Percentiles rank a stretch among this genome's conserved stretches.
phyloP scores from a whole-genome alignment of 2,797 vertebrate genomes.

The Sus cebifrons region DNA sequence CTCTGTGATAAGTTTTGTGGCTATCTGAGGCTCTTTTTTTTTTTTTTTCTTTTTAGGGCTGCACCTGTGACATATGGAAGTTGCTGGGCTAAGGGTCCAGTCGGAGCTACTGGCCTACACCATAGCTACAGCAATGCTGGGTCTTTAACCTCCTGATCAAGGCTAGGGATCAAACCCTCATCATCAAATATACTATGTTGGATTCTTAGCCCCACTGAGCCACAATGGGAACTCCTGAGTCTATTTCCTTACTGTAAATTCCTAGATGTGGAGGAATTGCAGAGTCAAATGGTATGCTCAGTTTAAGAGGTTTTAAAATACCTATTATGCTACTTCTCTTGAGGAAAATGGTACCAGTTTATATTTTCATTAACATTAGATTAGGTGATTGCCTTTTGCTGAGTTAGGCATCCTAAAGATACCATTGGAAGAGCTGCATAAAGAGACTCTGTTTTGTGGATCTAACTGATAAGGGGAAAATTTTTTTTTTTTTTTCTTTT shows the following conservation, averaged over 20 bases:
- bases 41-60: too few relatives aligned
- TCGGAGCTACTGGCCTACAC: too few relatives aligned
- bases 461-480: not conserved
- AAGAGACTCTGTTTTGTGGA: not conserved
- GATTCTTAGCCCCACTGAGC: too few relatives aligned
- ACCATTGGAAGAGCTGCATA: conserved; percentile 32
- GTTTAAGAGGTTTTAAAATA: conserved; percentile 3
- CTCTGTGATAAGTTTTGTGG: conserved; percentile 5
- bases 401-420: conserved; percentile 19
- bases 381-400: not conserved
- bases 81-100: too few relatives aligned
- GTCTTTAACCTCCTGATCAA: too few relatives aligned
- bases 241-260: conserved; percentile 21
- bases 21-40: not conserved
- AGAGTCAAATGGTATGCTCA: not conserved
- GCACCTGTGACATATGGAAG: too few relatives aligned
- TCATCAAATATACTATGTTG: too few relatives aligned
- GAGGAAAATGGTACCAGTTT: conserved; percentile 43
- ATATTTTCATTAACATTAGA: conserved; percentile 5
- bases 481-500: not conserved
- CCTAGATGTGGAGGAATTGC: not conserved
- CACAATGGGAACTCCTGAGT: too few relatives aligned
- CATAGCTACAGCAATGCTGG: too few relatives aligned
- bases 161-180: too few relatives aligned
- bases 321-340: not conserved